Evolutionary conservation across 2,888 invertebrate genomes (phyloP).

Genomic region (Pseudoips prasinana): DNA sequence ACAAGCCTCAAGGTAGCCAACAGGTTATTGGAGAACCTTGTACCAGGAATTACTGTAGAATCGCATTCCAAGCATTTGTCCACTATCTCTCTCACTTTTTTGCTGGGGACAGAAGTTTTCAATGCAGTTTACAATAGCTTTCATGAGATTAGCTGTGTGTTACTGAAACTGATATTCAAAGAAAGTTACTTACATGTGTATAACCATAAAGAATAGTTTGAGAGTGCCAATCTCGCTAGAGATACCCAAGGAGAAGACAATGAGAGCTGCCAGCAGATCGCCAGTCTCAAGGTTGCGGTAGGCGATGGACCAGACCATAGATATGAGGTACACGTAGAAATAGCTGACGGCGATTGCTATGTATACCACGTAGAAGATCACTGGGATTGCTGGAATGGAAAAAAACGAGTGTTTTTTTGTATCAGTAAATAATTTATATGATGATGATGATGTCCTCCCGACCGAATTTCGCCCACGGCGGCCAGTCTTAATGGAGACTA

Average conservation of each 20-base stretch:
- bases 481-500: no score
- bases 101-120: conserved; percentile 30
- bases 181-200: conserved; percentile 46
- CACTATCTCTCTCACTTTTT: conserved; percentile 39
- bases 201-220: conserved; percentile 46
- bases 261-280: conserved; percentile 40
- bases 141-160: no score
- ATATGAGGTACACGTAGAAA: conserved; percentile 51
- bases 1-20: conserved; percentile 36
- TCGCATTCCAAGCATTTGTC: conserved; percentile 39
- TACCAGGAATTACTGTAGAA: conserved; percentile 27
- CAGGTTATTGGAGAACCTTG: conserved; percentile 46
- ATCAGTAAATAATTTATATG: no score
- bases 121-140: no score
- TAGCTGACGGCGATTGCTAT: conserved; percentile 27
- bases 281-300: conserved; percentile 37
- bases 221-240: conserved; percentile 47
- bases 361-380: conserved; percentile 37
- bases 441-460: no score
- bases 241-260: conserved; percentile 48
- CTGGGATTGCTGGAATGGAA: conserved; percentile 40
- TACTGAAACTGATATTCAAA: no score
- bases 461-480: no score
- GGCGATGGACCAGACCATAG: conserved; percentile 55
- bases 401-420: no score